These are phyloP conservation scores for Drosophila tanythrix DNA, from an alignment of 2,888 invertebrate genomes.

Conservation along the genomic window DNA sequence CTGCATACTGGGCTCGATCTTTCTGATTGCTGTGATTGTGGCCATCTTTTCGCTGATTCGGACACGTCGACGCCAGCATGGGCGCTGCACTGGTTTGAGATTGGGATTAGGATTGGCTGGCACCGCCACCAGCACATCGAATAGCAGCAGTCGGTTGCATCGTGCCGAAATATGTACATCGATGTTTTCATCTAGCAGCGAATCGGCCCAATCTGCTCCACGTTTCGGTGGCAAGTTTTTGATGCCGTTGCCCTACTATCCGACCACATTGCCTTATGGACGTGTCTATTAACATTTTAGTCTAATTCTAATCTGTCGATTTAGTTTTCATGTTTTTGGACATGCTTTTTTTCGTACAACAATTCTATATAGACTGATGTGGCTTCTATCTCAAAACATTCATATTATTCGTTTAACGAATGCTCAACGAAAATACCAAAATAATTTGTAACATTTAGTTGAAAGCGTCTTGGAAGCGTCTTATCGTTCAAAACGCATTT, in stretches of 20 bases:
- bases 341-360: constrained; percentile 36
- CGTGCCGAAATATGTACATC: constrained; percentile 81
- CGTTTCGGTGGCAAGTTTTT: constrained; percentile 83
- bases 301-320: constrained; percentile 12
- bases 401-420: constrained; percentile 55
- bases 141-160: constrained; percentile 74
- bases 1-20: constrained; percentile 89
- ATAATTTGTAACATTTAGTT: constrained; percentile 43
- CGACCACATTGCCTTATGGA: constrained; percentile 83
- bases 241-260: constrained; percentile 84
- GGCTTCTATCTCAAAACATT: constrained; percentile 54
- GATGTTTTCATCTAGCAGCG: constrained; percentile 84
- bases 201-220: constrained; percentile 83
- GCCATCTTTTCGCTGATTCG: constrained; percentile 89
- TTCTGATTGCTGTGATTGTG: constrained; percentile 89
- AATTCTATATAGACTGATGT: constrained; percentile 70
- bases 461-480: constrained; percentile 61
- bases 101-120: constrained; percentile 45
- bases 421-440: constrained; percentile 55
- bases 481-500: constrained; percentile 49
- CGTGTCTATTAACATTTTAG: constrained; percentile 81
- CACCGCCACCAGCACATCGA: constrained; percentile 61
- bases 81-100: constrained; percentile 38
- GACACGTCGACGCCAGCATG: constrained; percentile 85
- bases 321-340: constrained; percentile 23